Evolutionary conservation across 2,888 invertebrate genomes (phyloP).

Genomic region (Atherix ibis): DNA sequence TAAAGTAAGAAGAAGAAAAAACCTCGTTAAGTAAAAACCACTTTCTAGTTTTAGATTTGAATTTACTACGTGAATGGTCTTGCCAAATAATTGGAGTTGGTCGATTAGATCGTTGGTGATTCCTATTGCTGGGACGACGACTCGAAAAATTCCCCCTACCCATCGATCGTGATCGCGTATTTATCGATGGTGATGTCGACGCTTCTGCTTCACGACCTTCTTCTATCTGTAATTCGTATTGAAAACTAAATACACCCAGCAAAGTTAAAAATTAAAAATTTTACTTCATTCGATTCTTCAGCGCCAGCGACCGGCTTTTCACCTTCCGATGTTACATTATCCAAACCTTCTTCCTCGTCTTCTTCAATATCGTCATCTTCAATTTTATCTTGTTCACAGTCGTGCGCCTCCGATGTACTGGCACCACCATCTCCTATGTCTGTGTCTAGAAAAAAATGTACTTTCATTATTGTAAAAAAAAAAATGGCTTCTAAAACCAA

Average conservation of each 20-base stretch:
- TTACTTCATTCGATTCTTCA: too few species aligned
- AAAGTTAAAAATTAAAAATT: too few species aligned
- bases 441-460: slow-evolving; percentile 12
- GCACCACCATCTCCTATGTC: slow-evolving; percentile 31
- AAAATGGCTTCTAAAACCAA: too few species aligned
- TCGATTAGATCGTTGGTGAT: slow-evolving; percentile 29
- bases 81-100: slow-evolving; percentile 50
- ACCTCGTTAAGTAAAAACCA: not conserved
- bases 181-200: slow-evolving; percentile 42
- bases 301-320: slow-evolving; percentile 39
- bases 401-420: slow-evolving; percentile 33
- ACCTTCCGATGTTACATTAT: slow-evolving; percentile 44
- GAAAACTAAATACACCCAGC: not conserved
- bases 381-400: slow-evolving; percentile 24
- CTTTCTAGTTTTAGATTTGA: slow-evolving; percentile 9
- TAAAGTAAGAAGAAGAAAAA: slow-evolving; percentile 1
- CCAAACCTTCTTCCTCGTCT: slow-evolving; percentile 29
- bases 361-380: slow-evolving; percentile 24
- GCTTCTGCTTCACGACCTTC: slow-evolving; percentile 74
- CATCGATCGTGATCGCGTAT: slow-evolving; percentile 34
- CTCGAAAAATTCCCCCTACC: slow-evolving; percentile 24
- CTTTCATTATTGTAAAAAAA: too few species aligned
- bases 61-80: slow-evolving; percentile 12
- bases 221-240: slow-evolving; percentile 33
- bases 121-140: slow-evolving; percentile 24